Evolutionary conservation across 1,140 invertebrate species (phyloP).

Genomic region (Euwallacea fornicatus): DNA sequence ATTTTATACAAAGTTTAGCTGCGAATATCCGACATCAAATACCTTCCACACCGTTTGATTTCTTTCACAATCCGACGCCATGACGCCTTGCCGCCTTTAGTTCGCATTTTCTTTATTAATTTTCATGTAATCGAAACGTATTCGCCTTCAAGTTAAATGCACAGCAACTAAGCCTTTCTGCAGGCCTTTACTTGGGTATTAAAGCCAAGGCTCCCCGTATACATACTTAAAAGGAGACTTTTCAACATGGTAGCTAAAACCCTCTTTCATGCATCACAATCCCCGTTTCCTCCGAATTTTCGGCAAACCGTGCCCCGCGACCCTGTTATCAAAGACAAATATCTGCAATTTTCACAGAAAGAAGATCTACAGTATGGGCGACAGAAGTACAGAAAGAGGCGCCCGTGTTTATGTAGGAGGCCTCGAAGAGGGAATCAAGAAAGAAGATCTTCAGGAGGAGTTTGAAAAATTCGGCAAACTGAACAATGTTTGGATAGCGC

Average conservation of each 20-base stretch:
- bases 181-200: neutral
- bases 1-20: constrained; percentile 48
- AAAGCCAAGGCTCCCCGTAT: neutral
- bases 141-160: constrained; percentile 16
- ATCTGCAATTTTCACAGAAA: constrained; percentile 52
- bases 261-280: constrained; percentile 39
- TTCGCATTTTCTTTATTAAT: constrained; percentile 3
- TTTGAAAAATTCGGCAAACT: constrained; percentile 71
- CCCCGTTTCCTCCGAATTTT: constrained; percentile 46
- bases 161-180: constrained; percentile 30
- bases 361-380: constrained; percentile 49
- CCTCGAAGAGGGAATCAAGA: constrained; percentile 79
- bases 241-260: constrained; percentile 34
- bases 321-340: constrained; percentile 45
- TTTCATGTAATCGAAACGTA: neutral
- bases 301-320: constrained; percentile 48
- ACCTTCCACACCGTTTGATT: constrained; percentile 29
- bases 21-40: constrained; percentile 48
- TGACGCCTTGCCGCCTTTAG: constrained; percentile 44
- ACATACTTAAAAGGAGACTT: neutral
- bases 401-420: constrained; percentile 85
- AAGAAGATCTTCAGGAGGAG: constrained; percentile 89
- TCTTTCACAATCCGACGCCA: constrained; percentile 39
- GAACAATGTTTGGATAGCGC: constrained; percentile 90
- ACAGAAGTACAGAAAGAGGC: constrained; percentile 57